Conservation (phyloP, 2,888 invertebrate genomes). For the Tipula helvola region DNA sequence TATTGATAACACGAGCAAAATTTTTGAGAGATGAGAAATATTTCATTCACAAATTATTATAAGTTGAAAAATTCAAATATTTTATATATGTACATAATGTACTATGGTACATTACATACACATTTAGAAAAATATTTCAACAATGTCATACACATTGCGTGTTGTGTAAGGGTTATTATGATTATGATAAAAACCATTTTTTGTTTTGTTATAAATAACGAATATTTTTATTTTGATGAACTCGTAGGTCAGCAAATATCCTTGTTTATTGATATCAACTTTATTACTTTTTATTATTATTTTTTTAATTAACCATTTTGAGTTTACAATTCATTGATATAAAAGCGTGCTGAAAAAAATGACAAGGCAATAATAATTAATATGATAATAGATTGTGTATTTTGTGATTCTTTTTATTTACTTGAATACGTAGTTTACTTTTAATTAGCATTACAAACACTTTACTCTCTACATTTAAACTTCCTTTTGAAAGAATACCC, state of each 20-base stretch:
- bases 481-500: background rate
- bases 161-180: background rate
- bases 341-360: background rate
- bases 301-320: background rate
- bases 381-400: background rate
- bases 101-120: too few relatives aligned
- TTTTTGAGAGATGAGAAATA: background rate
- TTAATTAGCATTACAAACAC: background rate
- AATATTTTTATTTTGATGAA: background rate
- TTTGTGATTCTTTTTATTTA: background rate
- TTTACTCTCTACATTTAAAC: background rate
- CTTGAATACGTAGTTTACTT: background rate
- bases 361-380: background rate
- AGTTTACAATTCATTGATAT: background rate
- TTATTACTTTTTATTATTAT: background rate
- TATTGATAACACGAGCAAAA: background rate
- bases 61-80: background rate
- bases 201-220: background rate
- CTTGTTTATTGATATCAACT: background rate
- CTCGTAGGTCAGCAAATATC: background rate
- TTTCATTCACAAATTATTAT: background rate
- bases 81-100: background rate
- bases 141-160: background rate
- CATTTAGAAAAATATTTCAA: background rate
- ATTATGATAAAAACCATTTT: background rate